phyloP scores from a whole-genome alignment of 2,888 invertebrate genomes.

The Euzetes globulus region DNA sequence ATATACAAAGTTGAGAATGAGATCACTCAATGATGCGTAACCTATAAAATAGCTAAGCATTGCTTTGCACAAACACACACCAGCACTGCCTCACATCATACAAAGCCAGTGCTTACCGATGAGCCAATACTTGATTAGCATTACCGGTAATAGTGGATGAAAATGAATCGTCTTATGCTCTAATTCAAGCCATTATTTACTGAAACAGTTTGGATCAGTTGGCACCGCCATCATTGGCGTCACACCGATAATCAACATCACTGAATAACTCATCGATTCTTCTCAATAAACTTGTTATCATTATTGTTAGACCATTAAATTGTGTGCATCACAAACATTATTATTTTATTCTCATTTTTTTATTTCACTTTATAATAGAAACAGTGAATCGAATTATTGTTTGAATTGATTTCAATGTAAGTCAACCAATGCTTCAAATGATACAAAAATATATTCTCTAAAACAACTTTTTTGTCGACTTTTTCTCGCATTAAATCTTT shows the following conservation, averaged over 20 bases:
- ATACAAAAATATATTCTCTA: neutral
- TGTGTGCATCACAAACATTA: constrained; percentile 18
- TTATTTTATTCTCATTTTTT: constrained; percentile 1
- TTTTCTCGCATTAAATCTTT: neutral
- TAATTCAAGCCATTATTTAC: constrained; percentile 15
- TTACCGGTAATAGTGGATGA: constrained; percentile 28
- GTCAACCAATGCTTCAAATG: too few relatives aligned
- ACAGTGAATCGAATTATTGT: constrained; percentile 5
- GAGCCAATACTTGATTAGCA: constrained; percentile 13
- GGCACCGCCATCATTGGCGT: constrained; percentile 17
- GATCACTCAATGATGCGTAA: constrained; percentile 30
- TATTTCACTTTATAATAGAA: neutral
- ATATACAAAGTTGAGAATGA: constrained; percentile 23
- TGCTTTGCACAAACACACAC: constrained; percentile 18
- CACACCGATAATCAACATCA: constrained; percentile 9
- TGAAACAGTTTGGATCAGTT: neutral
- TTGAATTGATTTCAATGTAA: neutral
- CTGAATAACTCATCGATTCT: constrained; percentile 2
- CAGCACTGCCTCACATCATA: neutral
- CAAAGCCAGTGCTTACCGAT: neutral
- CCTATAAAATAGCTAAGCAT: constrained; percentile 19
- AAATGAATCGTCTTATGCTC: constrained; percentile 18
- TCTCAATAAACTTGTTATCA: constrained; percentile 19
- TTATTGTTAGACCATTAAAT: constrained; percentile 21
- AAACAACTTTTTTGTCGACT: neutral